Evolutionary conservation across 2,113 vertebrate species (phyloP).

Genomic region (Barbus barbus): DNA sequence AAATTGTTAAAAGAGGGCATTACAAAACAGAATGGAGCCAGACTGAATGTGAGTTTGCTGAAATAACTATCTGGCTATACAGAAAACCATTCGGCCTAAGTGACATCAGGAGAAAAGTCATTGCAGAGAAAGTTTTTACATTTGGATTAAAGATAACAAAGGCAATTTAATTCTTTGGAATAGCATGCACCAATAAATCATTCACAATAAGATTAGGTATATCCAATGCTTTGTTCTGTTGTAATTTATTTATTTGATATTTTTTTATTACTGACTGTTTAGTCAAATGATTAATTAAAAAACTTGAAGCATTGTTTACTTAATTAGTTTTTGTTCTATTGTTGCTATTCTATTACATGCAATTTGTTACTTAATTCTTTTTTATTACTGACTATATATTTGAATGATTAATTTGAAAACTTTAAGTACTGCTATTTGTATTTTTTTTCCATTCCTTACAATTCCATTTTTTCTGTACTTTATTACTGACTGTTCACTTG

Average conservation of each 20-base stretch:
- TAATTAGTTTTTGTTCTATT: neutral
- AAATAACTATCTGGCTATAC: neutral
- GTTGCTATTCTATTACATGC: neutral
- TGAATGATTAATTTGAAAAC: neutral
- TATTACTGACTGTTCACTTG: neutral
- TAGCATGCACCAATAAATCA: neutral
- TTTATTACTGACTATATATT: neutral
- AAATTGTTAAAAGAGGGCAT: neutral
- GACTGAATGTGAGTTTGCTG: neutral
- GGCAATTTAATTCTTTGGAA: neutral
- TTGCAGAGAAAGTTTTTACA: neutral
- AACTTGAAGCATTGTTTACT: neutral
- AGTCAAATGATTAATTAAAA: neutral
- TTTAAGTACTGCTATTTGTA: neutral
- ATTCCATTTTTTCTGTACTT: neutral
- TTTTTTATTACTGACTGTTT: neutral
- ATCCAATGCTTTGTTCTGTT: neutral
- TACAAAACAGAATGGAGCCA: neutral
- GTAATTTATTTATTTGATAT: neutral
- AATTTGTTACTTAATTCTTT: neutral
- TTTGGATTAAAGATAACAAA: neutral
- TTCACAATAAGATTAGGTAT: neutral
- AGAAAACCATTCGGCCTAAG: neutral
- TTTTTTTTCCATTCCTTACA: neutral
- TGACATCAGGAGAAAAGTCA: neutral